Conservation (phyloP, 2,113 vertebrate species). For the Eclectus roratus region DNA sequence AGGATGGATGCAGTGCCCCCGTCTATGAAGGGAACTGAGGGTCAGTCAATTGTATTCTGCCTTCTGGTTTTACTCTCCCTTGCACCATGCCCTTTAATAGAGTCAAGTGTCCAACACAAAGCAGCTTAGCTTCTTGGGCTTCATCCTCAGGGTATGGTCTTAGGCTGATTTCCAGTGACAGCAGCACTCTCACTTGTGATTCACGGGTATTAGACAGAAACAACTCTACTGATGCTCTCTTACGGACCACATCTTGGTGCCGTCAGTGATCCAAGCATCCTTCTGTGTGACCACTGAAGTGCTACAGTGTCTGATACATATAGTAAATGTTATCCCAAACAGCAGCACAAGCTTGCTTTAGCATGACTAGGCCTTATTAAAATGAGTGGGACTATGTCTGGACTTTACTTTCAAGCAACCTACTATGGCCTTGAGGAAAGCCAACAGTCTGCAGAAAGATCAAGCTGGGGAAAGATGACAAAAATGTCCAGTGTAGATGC, state of each 20-base stretch:
- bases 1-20: neutral
- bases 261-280: neutral
- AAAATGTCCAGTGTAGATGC: fast-evolving
- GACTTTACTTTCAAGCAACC: neutral
- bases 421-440: neutral
- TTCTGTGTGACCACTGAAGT: neutral
- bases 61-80: neutral
- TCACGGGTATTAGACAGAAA: neutral
- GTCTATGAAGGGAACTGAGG: neutral
- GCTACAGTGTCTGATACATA: neutral
- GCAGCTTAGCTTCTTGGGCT: neutral
- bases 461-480: neutral
- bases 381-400: neutral
- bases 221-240: neutral
- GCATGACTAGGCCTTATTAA: neutral
- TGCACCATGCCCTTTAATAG: neutral
- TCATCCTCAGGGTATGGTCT: neutral
- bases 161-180: neutral
- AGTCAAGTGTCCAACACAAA: neutral
- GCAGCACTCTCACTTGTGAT: neutral
- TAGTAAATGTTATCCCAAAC: neutral
- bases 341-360: neutral
- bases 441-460: neutral
- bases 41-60: neutral
- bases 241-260: neutral